Evolutionary conservation across 2,888 invertebrate genomes (phyloP).

Genomic region (Trachelus iudaicus): DNA sequence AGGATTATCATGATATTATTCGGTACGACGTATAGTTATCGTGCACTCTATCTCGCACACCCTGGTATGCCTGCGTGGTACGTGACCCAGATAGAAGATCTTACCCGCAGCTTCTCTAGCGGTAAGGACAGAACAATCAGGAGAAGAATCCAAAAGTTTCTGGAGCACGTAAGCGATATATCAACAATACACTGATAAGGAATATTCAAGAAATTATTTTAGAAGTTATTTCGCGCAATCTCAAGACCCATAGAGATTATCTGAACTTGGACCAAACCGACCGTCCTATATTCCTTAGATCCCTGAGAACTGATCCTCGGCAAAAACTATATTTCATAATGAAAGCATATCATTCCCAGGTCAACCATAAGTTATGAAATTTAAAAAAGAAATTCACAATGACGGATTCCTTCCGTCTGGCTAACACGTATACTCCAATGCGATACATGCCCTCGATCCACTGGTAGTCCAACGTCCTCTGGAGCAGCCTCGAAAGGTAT

Average conservation of each 20-base stretch:
- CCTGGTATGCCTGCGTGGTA: slow-evolving; percentile 30
- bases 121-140: neutral
- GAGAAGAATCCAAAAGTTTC: neutral
- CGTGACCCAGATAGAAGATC: slow-evolving; percentile 31
- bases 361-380: neutral
- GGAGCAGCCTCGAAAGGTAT: slow-evolving; percentile 55
- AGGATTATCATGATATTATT: slow-evolving; percentile 35
- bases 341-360: neutral
- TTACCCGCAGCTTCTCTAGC: neutral
- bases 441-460: slow-evolving; percentile 16
- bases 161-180: neutral
- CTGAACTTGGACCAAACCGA: neutral
- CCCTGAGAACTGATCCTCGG: neutral
- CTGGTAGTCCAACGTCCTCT: slow-evolving; percentile 49
- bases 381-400: neutral
- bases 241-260: neutral
- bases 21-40: slow-evolving; percentile 32
- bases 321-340: neutral
- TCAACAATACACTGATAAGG: neutral
- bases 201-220: neutral
- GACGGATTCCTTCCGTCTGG: neutral
- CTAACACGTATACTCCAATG: neutral
- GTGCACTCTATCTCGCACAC: slow-evolving; percentile 36
- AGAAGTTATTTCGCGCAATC: neutral
- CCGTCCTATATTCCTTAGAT: no score